Evolutionary conservation across 2,888 invertebrate genomes (phyloP), one percentile per base, ranked within the genome.

Genomic region (Ischnura elegans): DNA sequence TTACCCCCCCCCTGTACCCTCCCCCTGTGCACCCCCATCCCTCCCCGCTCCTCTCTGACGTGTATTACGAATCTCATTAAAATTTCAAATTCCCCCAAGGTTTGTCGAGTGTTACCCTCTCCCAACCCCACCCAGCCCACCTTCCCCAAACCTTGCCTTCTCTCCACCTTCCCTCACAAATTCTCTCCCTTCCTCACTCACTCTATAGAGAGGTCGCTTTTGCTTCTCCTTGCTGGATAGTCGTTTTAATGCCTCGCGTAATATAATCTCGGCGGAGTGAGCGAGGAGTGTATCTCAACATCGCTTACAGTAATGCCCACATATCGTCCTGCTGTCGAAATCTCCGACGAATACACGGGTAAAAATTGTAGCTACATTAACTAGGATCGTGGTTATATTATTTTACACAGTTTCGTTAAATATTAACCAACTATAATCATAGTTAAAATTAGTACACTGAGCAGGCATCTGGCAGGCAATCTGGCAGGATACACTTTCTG

Each of bases 61-160:
- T 43, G 86, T 46, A 43, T 42, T 90, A 90, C 61, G 90, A n/a
- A 43, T 90, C 90, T 90, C 90, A 90, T 90, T 90, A 90, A 90
- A 90, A 90, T 90, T 90, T 90, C 90, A 90, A 90, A 90, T 90
- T 66, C 42, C 90, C 90, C 61, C n/a, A 43, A 61, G 90, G 55
- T 61, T 90, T 90, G 90, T 66, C 43, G 55, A 61, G 51, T 90
- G 42, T n/a, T n/a, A n/a, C n/a, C n/a, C n/a, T n/a, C n/a, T n/a
- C n/a, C n/a, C n/a, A n/a, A n/a, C n/a, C n/a, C n/a, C n/a, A n/a
- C 90, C 55, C 16, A 42, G 25, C 61, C 21, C 21, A 55, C 36
- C 25, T 42, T 42, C 87, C 87, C 21, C 87, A 42, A 87, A 55
- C 55, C 42, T 55, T n/a, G n/a, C n/a, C 47, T 13, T 47, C 47